A percentile compares a stretch with the other conserved stretches of the same genome.
These are phyloP conservation scores for Lacanobia oleracea DNA, from an alignment of 2,888 invertebrate genomes.

Conservation along the genomic window DNA sequence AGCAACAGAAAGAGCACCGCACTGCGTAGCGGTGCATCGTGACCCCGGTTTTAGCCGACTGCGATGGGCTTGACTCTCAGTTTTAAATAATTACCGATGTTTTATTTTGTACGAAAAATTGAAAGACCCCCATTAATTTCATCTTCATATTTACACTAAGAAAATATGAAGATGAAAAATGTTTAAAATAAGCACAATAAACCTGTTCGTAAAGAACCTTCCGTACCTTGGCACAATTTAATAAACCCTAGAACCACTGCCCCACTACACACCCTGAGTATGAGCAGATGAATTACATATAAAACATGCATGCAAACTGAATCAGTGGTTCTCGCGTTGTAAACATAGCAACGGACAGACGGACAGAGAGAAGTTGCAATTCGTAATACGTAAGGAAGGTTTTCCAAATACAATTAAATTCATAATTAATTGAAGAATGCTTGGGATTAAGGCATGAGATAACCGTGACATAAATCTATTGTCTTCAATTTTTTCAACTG, in stretches of 20 bases:
- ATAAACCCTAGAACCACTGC: conserved; percentile 19
- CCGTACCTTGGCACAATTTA: conserved; percentile 41
- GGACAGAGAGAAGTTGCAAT: conserved; percentile 42
- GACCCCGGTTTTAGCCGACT: no score
- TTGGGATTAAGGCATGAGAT: background rate
- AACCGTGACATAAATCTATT: background rate
- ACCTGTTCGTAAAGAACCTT: no score
- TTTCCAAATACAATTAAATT: conserved; percentile 43
- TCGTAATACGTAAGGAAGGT: conserved; percentile 45
- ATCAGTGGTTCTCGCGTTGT: conserved; percentile 41
- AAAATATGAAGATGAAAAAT: no score
- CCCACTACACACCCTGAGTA: conserved; percentile 10
- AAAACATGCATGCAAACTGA: conserved; percentile 43
- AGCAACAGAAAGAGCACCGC: no score
- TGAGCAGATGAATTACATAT: conserved; percentile 46
- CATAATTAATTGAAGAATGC: conserved; percentile 45
- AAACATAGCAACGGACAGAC: conserved; percentile 44
- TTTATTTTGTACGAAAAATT: background rate
- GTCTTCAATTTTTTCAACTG: background rate
- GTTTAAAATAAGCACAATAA: background rate
- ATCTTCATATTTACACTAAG: no score
- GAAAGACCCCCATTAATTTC: no score
- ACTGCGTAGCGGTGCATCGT: no score
- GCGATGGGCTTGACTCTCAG: background rate
- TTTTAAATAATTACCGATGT: background rate